Evolutionary conservation across 1,140 invertebrate genomes (phyloP), one percentile per base, ranked within the genome.

Genomic region (Lucilia sericata): DNA sequence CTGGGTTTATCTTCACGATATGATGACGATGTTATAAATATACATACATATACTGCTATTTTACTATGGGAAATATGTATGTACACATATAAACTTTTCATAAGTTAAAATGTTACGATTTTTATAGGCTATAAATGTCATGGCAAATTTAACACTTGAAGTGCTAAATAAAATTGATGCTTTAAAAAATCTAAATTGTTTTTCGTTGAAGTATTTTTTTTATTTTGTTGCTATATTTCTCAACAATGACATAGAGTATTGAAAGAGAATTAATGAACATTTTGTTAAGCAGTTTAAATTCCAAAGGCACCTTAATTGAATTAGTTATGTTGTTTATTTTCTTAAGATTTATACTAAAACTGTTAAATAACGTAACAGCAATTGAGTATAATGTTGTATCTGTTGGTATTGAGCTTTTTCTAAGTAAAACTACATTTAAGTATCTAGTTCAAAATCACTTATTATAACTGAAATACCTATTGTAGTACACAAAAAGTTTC

Each of bases 71-170:
- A 70, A 12, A 70, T 19, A 65, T 30, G 25, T 30, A 42, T 78
- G 25, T 30, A 42, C 47, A 70, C 19, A 70, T 21, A 70, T 70
- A 70, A 70, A 70, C 65, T 21, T 80, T 80, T 51, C 19, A 80
- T 47, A 78, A 78, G 75, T 78, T 78, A 51, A 30, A 80, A 80
- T 80, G 76, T 80, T 80, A 49, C 76, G 76, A 21, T 51, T 80
- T 80, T 80, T 80, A 80, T 80, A 80, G 76, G 42, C 76, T 49
- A 80, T 80, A 80, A 80, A 80, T 80, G 76, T 80, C 76, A 80
- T 25, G 76, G 76, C 76, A 80, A 49, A 80, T 80, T 80, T 80
- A 80, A 80, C 76, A 80, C 76, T 80, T 49, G 47, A 80, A 80
- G 42, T 80, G 76, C 76, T 51, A 80, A 80, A 80, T 80, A 80